These are phyloP conservation scores for Heliconius nattereri DNA, from an alignment of 1,140 invertebrate genomes.

Conservation along the genomic window DNA sequence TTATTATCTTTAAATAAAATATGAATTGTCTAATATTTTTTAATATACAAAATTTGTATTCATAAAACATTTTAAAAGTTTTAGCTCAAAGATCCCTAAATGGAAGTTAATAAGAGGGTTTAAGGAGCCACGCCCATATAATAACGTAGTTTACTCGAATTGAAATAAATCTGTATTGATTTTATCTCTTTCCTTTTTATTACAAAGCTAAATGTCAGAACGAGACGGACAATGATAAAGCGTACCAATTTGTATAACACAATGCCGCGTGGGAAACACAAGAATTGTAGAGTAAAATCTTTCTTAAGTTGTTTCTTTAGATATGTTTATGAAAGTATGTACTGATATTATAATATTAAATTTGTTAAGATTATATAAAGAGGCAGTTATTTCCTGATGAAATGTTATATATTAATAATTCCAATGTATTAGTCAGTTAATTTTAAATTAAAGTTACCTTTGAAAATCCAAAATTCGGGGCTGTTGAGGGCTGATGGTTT, in stretches of 20 bases:
- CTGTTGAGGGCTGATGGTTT: constrained; percentile 88
- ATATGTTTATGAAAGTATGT: neutral
- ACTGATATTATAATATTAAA: neutral
- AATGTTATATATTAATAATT: too few species aligned
- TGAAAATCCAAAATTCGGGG: constrained; percentile 95
- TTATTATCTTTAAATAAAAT: neutral
- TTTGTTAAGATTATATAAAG: too few species aligned
- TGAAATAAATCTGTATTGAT: constrained; percentile 48
- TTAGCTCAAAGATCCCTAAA: constrained; percentile 58
- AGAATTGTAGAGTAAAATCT: constrained; percentile 6
- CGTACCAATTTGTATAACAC: constrained; percentile 42
- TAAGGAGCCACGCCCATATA: constrained; percentile 59
- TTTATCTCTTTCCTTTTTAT: constrained; percentile 44
- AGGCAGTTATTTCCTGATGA: too few species aligned
- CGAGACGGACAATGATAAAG: constrained; percentile 45
- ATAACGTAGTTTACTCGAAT: constrained; percentile 57
- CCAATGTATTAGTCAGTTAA: too few species aligned
- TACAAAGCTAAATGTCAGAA: constrained; percentile 36
- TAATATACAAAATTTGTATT: neutral
- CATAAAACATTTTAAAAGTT: constrained; percentile 37
- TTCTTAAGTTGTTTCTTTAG: neutral
- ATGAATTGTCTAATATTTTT: neutral
- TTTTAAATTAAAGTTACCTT: constrained; percentile 84
- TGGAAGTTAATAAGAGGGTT: constrained; percentile 66
- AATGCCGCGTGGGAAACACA: constrained; percentile 48